phyloP scores from a whole-genome alignment of 1,140 invertebrate species.

The Lepidostoma basale region DNA sequence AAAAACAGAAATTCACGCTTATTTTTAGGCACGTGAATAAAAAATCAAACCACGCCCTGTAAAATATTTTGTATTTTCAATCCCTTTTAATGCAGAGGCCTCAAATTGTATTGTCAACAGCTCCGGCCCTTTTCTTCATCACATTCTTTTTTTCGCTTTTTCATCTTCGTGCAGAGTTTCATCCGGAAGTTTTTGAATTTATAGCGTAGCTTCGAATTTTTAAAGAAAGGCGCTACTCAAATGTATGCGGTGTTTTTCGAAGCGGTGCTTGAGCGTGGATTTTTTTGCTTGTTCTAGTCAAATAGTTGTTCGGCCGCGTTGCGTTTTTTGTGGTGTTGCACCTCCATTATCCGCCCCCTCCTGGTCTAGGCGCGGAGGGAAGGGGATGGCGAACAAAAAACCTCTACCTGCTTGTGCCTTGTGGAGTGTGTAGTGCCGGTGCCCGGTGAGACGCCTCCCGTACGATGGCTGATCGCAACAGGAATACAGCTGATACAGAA shows the following conservation, averaged over 20 bases:
- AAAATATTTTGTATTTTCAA: too few species aligned
- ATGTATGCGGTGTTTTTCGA: neutral
- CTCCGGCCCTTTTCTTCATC: conserved; percentile 3
- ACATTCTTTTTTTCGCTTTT: conserved; percentile 21
- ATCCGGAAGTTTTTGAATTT: neutral
- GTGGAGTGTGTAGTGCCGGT: too few species aligned
- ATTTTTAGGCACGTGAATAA: too few species aligned
- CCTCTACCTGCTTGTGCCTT: conserved; percentile 28
- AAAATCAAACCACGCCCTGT: too few species aligned
- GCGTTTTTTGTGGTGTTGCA: conserved; percentile 22
- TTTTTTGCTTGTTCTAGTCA: neutral
- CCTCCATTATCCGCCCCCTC: conserved; percentile 27
- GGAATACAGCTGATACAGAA: too few species aligned
- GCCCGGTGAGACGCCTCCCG: too few species aligned
- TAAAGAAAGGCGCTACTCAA: neutral
- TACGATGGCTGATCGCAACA: too few species aligned
- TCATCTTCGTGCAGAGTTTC: conserved; percentile 2
- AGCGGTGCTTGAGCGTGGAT: neutral
- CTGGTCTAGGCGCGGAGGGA: neutral
- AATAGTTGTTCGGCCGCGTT: neutral
- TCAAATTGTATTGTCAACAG: neutral
- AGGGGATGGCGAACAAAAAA: conserved; percentile 17
- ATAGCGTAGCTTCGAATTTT: neutral
- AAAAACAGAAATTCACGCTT: too few species aligned
- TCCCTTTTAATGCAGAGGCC: neutral